phyloP scores from a whole-genome alignment of 2,113 vertebrate genomes.

The Otocyon megalotis region DNA sequence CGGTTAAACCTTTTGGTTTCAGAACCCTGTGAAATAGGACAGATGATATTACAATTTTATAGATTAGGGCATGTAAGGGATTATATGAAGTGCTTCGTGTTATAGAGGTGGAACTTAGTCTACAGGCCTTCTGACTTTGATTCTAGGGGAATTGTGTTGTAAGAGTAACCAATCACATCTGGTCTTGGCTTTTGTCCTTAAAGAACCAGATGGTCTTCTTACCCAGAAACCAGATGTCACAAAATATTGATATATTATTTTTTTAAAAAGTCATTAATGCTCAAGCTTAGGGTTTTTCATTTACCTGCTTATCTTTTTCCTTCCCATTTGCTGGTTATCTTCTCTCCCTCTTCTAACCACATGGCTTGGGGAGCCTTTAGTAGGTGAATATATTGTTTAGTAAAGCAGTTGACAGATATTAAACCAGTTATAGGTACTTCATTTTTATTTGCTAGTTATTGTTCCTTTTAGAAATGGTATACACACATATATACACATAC shows the following conservation, averaged over 20 bases:
- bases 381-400: slow-evolving; percentile 1
- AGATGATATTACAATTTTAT: slow-evolving; percentile 41
- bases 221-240: slow-evolving; percentile 10
- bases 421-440: not conserved
- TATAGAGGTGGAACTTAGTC: slow-evolving; percentile 22
- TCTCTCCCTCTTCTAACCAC: slow-evolving; percentile 39
- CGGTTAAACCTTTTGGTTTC: not conserved
- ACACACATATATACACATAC: not conserved
- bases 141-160: slow-evolving; percentile 29
- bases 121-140: not conserved
- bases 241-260: slow-evolving; percentile 30
- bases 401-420: slow-evolving; percentile 42
- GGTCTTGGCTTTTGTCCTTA: not conserved
- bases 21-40: slow-evolving; percentile 29
- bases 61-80: not conserved
- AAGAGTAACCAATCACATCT: not conserved
- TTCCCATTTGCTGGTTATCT: slow-evolving; percentile 14
- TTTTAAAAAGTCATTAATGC: not conserved
- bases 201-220: not conserved
- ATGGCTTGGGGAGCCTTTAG: not conserved
- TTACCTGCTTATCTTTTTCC: not conserved
- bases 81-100: not conserved
- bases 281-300: not conserved
- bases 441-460: slow-evolving; percentile 31
- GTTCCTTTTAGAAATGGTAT: slow-evolving; percentile 18